phyloP scores from a whole-genome alignment of 2,113 vertebrate species.

The Neotoma lepida region DNA sequence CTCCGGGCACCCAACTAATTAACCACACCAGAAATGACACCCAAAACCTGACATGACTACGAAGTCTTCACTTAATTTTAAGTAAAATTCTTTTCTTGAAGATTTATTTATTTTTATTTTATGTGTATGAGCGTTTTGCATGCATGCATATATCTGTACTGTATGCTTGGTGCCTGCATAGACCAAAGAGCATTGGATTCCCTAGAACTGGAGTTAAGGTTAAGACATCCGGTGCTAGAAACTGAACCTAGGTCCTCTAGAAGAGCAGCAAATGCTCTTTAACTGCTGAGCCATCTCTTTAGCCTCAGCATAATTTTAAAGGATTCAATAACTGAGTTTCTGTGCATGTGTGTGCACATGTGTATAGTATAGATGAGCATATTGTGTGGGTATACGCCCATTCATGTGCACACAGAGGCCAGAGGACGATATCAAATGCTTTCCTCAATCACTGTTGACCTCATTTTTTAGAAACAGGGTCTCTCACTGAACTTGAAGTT shows the following conservation, averaged over 20 bases:
- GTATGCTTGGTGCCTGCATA: background rate
- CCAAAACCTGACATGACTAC: background rate
- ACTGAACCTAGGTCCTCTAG: background rate
- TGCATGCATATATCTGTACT: background rate
- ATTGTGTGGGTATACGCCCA: no score
- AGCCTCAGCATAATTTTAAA: background rate
- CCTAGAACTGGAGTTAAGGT: background rate
- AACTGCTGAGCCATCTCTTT: background rate
- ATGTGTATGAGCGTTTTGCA: background rate
- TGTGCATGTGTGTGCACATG: background rate
- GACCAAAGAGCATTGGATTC: background rate
- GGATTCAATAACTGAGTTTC: background rate
- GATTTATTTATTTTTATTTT: background rate
- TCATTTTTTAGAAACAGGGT: background rate
- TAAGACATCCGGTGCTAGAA: background rate
- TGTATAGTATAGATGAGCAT: background rate
- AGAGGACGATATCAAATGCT: background rate
- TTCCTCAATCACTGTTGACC: background rate
- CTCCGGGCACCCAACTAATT: background rate
- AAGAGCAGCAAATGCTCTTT: background rate
- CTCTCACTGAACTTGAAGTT: background rate
- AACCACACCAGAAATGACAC: background rate
- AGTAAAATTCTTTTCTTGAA: background rate
- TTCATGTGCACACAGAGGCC: background rate
- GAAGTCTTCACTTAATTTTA: constrained; percentile 34